Evolutionary conservation across 1,140 invertebrate species (phyloP), one percentile per base, ranked within the genome.

Genomic region (Copidosoma floridanum): DNA sequence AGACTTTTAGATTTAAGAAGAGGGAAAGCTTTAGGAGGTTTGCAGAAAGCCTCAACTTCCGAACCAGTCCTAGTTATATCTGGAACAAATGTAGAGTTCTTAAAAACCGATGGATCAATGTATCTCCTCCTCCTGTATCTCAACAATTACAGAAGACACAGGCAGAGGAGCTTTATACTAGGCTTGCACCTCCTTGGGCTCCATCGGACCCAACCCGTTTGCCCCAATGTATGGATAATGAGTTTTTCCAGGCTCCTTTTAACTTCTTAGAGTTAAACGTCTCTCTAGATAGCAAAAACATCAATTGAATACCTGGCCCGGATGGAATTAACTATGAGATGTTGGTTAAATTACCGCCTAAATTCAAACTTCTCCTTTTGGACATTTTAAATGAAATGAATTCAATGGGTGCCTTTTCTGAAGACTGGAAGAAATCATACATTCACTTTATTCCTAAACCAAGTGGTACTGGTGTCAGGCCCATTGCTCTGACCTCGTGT

Each of bases 311-410:
- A 3, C 50, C 50, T 23, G 50, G 50, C 1, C 27, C n/a, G 20
- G 53, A 55, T 10, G 41, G 53, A 2, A 44, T 55, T 1, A 32
- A 47, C 16, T 46, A 56, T 37, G 43, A 56, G 6, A 35, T 47
- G 1, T 2, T 56, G 4, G 7, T n/a, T 24, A 47, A 37, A 2
- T 7, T 56, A 16, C 41, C 54, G 11, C 18, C 20, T 8, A 21
- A 21, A 20, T 56, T 46, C 16, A 12, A 56, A 2, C 10, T 44
- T 1, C 6, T 55, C 1, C 20, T 55, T 1, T 4, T 55, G 4
- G 40, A 55, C 18, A 55, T 55, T 29, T 55, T 14, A 12, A 56
- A 56, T 37, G 43, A 56, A 46, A 56, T 56, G 54, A 37, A 23
- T 11, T 1, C 1, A 8, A 35, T 5, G 12, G 37, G 18, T 26